Base-by-base conservation (phyloP, 2,888 invertebrate genomes). In the Zonitis immaculata region DNA sequence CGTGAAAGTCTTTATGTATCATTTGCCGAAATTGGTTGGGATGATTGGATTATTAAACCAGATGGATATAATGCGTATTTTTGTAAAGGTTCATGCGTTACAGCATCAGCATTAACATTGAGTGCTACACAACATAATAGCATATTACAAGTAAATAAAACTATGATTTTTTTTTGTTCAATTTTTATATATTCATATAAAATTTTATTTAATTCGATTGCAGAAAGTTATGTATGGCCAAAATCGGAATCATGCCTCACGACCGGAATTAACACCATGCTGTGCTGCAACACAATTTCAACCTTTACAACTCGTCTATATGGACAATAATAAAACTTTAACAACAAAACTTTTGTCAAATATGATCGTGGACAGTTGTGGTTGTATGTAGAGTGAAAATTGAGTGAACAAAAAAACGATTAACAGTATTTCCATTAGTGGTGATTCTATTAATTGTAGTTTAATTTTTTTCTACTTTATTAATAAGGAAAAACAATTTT, bases 281-380 rank as follows among this genome's bases (percentile, higher is more conserved):
- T 94, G 94, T 68, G 89, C 91, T 6, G 90, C 93, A 1, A 90
- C 89, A 45, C 87, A 87, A 56, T 87, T 91, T 74, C 87, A 88
- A 56, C 84, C 89, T 1, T 77, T 94, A 49, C 87, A 89, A 65
- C 76, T 94, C 39, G 81, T 93, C 8, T 92, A 90, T 72, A 82
- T 88, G 77, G 88, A 90, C 71, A 86, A 87, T 14, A 88, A 89
- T 64, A 86, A 86, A 63, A 87, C 89, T 3, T 83, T 89, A 59
- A 87, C 88, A 42, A 85, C 88, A 65, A 89, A 88, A 69, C 85
- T 86, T 1, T 74, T 94, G 54, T 90, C 91, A 0, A 91, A 93
- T 66, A 93, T 94, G 91, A 87, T 92, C 35, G 91, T 93, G n/a
- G 91, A 92, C 64, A 85, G 89, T 6, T 94, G 94, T 71, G 93